Conservation (phyloP, 2,113 vertebrate species). For the Tringa solitaria region DNA sequence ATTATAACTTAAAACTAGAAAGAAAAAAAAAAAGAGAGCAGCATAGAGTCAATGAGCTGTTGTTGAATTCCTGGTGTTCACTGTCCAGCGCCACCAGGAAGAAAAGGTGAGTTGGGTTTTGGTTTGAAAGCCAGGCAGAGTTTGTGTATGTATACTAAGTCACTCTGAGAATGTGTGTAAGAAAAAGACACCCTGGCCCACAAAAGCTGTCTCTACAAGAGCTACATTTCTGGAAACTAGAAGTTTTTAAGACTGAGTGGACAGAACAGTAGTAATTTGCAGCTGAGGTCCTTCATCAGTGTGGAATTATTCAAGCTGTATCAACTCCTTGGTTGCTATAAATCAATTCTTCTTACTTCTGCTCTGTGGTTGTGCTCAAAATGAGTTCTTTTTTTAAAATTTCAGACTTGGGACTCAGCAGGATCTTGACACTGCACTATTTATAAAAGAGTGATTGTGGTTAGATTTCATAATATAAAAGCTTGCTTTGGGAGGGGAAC, state of each 20-base stretch:
- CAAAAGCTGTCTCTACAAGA: background rate
- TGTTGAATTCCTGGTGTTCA: background rate
- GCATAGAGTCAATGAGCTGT: background rate
- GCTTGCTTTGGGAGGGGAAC: background rate
- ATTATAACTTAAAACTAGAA: background rate
- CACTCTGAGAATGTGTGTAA: background rate
- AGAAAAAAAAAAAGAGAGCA: too few relatives aligned
- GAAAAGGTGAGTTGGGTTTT: background rate
- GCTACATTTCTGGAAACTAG: background rate
- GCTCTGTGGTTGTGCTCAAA: background rate
- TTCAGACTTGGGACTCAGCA: background rate
- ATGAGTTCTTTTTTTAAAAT: background rate
- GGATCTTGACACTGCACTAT: constrained; percentile 30
- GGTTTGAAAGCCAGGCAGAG: background rate
- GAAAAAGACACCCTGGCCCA: background rate
- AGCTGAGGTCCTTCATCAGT: background rate
- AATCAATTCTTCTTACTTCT: background rate
- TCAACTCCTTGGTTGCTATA: constrained; percentile 2
- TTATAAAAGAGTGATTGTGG: constrained; percentile 47
- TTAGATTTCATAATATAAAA: constrained; percentile 36
- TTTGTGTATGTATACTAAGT: background rate
- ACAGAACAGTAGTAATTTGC: constrained; percentile 20
- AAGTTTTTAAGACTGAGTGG: background rate
- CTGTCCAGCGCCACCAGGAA: background rate
- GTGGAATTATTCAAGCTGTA: constrained; percentile 17